phyloP scores from a whole-genome alignment of 2,888 invertebrate genomes.

The Parapristionchus giblindavisi region DNA sequence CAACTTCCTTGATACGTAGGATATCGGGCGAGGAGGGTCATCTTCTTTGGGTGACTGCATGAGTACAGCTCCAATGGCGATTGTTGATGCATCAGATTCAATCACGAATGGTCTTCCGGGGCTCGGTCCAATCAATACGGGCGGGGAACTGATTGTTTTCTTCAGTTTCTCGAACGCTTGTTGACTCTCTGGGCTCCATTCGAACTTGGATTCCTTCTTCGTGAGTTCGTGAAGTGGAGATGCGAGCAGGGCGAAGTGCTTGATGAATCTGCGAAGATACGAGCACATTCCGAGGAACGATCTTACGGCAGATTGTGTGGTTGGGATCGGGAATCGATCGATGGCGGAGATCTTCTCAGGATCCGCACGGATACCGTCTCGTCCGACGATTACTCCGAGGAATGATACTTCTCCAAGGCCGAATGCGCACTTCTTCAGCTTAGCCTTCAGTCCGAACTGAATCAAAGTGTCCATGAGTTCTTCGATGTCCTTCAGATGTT shows the following conservation, averaged over 20 bases:
- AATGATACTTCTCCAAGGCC: conserved; percentile 46
- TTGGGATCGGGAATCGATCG: conserved; percentile 39
- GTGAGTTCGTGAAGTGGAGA: conserved; percentile 46
- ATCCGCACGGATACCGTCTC: conserved; percentile 47
- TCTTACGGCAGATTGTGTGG: conserved; percentile 39
- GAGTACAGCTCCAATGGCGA: conserved; percentile 44
- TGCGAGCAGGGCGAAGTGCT: conserved; percentile 44
- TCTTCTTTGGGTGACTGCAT: conserved; percentile 37
- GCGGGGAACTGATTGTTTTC: conserved; percentile 36
- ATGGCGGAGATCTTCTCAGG: conserved; percentile 43
- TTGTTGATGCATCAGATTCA: conserved; percentile 43
- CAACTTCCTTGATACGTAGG: conserved; percentile 42
- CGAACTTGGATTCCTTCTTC: conserved; percentile 37
- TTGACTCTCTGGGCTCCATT: conserved; percentile 38
- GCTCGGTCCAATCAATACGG: conserved; percentile 40
- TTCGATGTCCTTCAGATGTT: conserved; percentile 49
- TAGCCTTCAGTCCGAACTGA: conserved; percentile 44
- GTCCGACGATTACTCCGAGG: conserved; percentile 47
- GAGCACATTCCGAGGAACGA: conserved; percentile 45
- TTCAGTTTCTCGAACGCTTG: conserved; percentile 44
- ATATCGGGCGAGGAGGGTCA: conserved; percentile 37
- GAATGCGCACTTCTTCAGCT: conserved; percentile 45
- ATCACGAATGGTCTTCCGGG: conserved; percentile 38
- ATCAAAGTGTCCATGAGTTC: conserved; percentile 41
- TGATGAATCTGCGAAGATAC: conserved; percentile 50